These are phyloP conservation scores for Metacarcinus magister DNA, from an alignment of 2,888 invertebrate genomes.

Conservation along the genomic window DNA sequence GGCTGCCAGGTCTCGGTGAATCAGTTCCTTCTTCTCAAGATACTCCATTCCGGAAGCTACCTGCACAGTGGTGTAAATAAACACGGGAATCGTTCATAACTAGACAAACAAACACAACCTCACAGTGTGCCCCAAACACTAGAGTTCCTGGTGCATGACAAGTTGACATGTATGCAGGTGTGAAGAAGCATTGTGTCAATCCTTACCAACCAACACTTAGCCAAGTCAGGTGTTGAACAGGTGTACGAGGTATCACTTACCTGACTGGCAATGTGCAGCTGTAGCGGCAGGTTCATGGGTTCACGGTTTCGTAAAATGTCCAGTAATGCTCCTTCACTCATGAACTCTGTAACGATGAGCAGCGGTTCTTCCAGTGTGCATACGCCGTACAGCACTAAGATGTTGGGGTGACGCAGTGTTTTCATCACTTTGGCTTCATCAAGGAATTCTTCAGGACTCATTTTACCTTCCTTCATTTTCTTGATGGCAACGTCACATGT, in stretches of 20 bases:
- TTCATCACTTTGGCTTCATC: neutral
- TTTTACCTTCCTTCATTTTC: neutral
- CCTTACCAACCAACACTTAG: neutral
- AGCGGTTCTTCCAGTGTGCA: neutral
- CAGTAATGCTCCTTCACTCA: neutral
- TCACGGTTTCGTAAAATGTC: neutral
- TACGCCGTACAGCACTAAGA: conserved; percentile 49
- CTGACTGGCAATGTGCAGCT: conserved; percentile 5
- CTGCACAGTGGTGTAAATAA: neutral
- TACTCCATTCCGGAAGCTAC: neutral
- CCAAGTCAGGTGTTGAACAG: neutral
- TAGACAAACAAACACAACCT: neutral
- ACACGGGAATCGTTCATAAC: neutral
- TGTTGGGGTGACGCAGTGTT: conserved; percentile 50
- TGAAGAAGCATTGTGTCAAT: no score
- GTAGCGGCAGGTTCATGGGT: neutral
- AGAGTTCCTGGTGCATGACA: neutral
- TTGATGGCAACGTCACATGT: neutral
- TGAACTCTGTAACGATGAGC: conserved; percentile 28
- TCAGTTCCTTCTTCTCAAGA: neutral
- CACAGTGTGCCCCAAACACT: neutral
- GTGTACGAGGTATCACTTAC: neutral
- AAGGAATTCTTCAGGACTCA: neutral
- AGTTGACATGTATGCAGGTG: no score
- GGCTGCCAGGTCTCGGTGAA: neutral